These are phyloP conservation scores for Ephestia elutella DNA, from an alignment of 1,140 invertebrate genomes.

Conservation along the genomic window DNA sequence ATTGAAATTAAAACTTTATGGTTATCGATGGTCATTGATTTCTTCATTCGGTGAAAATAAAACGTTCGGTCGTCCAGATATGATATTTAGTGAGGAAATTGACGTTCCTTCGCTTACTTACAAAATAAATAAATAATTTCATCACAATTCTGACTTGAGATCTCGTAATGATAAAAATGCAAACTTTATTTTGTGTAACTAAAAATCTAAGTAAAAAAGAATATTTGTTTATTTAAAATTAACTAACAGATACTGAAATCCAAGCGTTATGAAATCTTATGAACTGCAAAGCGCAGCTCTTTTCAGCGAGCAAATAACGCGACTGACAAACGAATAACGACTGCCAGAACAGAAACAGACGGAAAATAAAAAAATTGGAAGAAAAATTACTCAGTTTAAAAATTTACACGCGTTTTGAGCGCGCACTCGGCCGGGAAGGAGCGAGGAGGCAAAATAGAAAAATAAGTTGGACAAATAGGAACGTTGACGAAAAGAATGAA, in stretches of 20 bases:
- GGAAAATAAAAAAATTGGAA: constrained; percentile 38
- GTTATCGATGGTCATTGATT: too few species aligned
- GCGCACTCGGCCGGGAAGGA: constrained; percentile 47
- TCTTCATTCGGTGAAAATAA: too few species aligned
- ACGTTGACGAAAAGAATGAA: constrained; percentile 59
- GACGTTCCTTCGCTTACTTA: too few species aligned
- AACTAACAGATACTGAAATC: not conserved
- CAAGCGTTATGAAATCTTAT: not conserved
- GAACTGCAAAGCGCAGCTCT: constrained; percentile 6
- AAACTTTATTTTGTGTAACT: too few species aligned
- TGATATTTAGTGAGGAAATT: too few species aligned
- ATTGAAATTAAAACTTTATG: too few species aligned
- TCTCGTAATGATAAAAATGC: too few species aligned
- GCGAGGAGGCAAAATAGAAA: constrained; percentile 36
- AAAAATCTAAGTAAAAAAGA: too few species aligned
- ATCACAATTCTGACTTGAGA: too few species aligned
- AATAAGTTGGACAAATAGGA: constrained; percentile 59
- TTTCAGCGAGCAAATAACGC: constrained; percentile 5
- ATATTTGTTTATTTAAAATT: too few species aligned
- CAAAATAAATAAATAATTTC: too few species aligned
- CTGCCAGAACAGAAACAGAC: constrained; percentile 38
- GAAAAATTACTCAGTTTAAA: constrained; percentile 54
- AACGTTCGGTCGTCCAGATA: too few species aligned
- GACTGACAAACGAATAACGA: constrained; percentile 21
- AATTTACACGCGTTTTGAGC: constrained; percentile 64